Base-by-base conservation (phyloP, 2,113 vertebrate species). In the Pangasianodon hypophthalmus region DNA sequence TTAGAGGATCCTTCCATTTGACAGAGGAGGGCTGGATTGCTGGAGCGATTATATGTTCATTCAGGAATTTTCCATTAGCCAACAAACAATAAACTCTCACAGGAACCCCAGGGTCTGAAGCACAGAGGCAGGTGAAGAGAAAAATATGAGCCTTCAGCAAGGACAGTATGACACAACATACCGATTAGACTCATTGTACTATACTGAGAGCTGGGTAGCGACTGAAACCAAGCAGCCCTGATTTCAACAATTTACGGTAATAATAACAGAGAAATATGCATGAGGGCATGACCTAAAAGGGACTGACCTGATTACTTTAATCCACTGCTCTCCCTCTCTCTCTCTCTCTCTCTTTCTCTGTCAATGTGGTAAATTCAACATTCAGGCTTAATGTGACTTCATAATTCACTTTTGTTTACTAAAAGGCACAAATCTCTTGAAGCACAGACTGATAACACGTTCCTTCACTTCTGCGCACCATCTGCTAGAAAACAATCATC, bases 301-400 rank as follows among this genome's bases (percentile, higher is more conserved):
- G 86, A 90, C 52, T 91, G 92, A 92, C 92, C 94, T 87, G 92
- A 85, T 92, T 92, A 88, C 90, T 88, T 86, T 64, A 92, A 93
- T 88, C 88, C 60, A 52, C 29, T 21, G 16, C 48, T 9, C 9
- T 29, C 77, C 69, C 60, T 48, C 75, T 88, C 88, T 77, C 32
- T 81, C 81, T 85, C 24, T 82, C 26, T 69, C 54, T 91, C 64
- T 84, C 48, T 37, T 44, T 86, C 73, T 84, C 46, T 54, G 21
- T 88, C 62, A 88, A 6, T 46, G 8, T 32, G 37, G 29, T 88
- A 18, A 62, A n/a, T 67, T 60, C n/a, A 80, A 80, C 29, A 85
- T 77, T 85, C 48, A 60, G 1, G 81, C 41, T 48, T 18, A 87
- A 79, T 44, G 50, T 41, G 24, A 46, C 50, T 46, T 41, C 11